Evolutionary conservation across 2,113 vertebrate genomes (phyloP).

Genomic region (Strigops habroptila): DNA sequence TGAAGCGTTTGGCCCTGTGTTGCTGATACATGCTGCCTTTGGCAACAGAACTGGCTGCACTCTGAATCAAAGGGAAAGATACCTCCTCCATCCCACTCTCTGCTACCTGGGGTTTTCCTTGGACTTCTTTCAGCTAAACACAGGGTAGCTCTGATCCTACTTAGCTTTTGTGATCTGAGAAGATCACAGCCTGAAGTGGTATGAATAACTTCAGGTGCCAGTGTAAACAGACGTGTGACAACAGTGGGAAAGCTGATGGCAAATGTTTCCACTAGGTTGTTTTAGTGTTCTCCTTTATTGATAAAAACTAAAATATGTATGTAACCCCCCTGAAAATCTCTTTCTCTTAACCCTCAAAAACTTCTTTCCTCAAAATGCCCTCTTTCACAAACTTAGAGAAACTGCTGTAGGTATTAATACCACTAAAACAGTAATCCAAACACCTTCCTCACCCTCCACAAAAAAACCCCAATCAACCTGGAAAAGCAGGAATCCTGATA

Average conservation of each 20-base stretch:
- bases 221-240: not conserved
- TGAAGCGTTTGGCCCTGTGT: not conserved
- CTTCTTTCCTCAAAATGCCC: not conserved
- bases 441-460: accelerated
- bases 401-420: not conserved
- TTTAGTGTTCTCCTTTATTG: not conserved
- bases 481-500: conserved; percentile 1
- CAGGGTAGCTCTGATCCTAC: not conserved
- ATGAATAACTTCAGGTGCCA: not conserved
- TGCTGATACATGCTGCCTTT: not conserved
- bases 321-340: not conserved
- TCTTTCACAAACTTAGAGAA: not conserved
- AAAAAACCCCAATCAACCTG: not conserved
- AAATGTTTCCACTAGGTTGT: not conserved
- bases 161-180: not conserved
- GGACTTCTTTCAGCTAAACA: not conserved
- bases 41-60: not conserved
- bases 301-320: not conserved
- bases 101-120: not conserved
- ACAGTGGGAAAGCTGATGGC: not conserved
- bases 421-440: not conserved
- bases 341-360: not conserved
- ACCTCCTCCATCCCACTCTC: not conserved
- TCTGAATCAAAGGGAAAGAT: not conserved
- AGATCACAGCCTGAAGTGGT: not conserved